Percentiles rank a stretch among this genome's conserved stretches.
Conservation (phyloP, 2,888 invertebrate genomes). For the Andrena chrysosceles region DNA sequence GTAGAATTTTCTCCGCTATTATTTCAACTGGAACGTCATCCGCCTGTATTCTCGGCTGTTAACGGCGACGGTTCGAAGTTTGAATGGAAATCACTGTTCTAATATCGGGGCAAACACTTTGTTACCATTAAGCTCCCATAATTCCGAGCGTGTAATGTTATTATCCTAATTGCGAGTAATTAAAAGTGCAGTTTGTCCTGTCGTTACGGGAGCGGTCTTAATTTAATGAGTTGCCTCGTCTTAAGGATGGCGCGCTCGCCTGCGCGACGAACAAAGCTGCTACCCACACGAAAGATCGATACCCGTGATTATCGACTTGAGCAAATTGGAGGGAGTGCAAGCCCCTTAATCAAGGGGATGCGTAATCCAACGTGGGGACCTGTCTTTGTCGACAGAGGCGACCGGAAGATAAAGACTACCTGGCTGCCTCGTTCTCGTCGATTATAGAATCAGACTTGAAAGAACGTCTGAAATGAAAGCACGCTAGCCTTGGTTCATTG, state of each 20-base stretch:
- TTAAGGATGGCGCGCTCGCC: constrained; percentile 30
- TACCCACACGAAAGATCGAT: constrained; percentile 55
- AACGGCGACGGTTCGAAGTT: too few species aligned
- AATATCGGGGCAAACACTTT: background rate
- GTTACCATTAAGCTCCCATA: background rate
- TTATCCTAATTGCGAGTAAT: constrained; percentile 37
- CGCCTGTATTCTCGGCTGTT: too few species aligned
- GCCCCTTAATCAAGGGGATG: constrained; percentile 57
- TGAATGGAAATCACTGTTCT: background rate
- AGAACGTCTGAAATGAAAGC: constrained; percentile 39
- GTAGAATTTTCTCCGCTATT: background rate
- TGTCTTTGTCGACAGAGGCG: constrained; percentile 16
- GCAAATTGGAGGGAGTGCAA: constrained; percentile 53
- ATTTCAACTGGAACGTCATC: too few species aligned
- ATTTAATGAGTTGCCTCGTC: constrained; percentile 50
- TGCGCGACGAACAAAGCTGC: constrained; percentile 44
- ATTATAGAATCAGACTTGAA: constrained; percentile 43
- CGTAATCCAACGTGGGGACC: constrained; percentile 41
- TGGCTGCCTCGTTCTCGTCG: constrained; percentile 13
- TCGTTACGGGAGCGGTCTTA: constrained; percentile 25
- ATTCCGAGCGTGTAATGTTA: background rate
- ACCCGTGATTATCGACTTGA: constrained; percentile 59
- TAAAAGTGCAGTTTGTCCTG: constrained; percentile 45
- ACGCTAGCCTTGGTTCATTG: constrained; percentile 28
- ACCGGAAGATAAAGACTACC: constrained; percentile 26